phyloP scores from a whole-genome alignment of 2,797 vertebrate species.

The Sebastes matsubarae region DNA sequence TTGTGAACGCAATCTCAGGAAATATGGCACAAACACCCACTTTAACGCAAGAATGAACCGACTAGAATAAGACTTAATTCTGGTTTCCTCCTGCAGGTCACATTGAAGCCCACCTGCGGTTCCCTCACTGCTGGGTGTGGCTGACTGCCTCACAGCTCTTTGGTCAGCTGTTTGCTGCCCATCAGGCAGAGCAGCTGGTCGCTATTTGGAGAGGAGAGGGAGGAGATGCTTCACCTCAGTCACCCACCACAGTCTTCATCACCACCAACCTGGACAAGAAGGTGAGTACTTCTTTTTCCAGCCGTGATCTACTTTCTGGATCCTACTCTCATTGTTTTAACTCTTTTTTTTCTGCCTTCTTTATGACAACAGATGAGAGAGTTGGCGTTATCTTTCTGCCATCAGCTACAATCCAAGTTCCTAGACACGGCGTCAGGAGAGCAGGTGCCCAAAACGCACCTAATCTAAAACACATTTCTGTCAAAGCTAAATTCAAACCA shows the following conservation, averaged over 20 bases:
- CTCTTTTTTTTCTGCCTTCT: fast-evolving
- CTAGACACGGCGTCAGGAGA: slow-evolving; percentile 90
- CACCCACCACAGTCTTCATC: slow-evolving; percentile 82
- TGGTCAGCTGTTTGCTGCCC: slow-evolving; percentile 91
- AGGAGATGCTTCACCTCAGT: slow-evolving; percentile 38
- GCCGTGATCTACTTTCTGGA: background rate
- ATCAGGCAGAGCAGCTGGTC: slow-evolving; percentile 89
- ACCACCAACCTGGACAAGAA: slow-evolving; percentile 86
- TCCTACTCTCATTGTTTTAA: background rate
- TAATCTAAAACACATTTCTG: background rate
- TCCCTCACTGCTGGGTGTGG: slow-evolving; percentile 98
- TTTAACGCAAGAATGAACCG: too few relatives aligned
- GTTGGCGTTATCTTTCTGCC: slow-evolving; percentile 88
- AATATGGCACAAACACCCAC: too few relatives aligned
- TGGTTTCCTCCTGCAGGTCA: slow-evolving; percentile 79
- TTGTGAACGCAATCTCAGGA: too few relatives aligned
- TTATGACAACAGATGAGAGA: slow-evolving; percentile 87
- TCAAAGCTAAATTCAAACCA: background rate
- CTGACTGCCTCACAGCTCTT: slow-evolving; percentile 94
- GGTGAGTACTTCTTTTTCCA: slow-evolving; percentile 67
- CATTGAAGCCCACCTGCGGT: slow-evolving; percentile 89
- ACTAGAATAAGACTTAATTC: background rate
- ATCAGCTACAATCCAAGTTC: slow-evolving; percentile 95
- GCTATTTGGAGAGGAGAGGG: slow-evolving; percentile 76
- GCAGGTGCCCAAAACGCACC: slow-evolving; percentile 84